Base-by-base conservation (phyloP, 23 tunicate genomes). In the Halocynthia aurantium region DNA sequence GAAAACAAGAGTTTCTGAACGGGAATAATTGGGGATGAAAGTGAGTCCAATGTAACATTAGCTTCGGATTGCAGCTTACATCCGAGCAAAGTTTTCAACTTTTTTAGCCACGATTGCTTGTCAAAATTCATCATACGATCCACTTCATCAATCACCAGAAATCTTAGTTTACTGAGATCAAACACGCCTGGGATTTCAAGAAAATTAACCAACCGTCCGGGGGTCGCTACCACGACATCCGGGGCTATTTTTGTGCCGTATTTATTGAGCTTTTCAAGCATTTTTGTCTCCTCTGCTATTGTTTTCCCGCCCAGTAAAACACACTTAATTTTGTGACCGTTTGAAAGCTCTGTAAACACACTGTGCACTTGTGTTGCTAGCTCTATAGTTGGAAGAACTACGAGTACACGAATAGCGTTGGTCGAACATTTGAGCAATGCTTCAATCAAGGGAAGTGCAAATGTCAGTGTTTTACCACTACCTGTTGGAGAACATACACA, bases 401-500 rank as follows among this genome's bases (percentile, higher is more conserved):
- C 77, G 31, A 90, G n/a, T 6, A 89, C 96, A 15, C 84, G 77
- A 5, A 89, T 84, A 53, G 75, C 96, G 7, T 82, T 61, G 4
- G 55, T 61, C 9, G 55, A 22, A 15, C n/a, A 74, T 7, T 10
- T 20, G 5, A 74, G 64, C 78, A 74, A 5, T 19, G n/a, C 55
- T 19, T 90, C 85, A 10, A 90, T 85, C 62, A 90, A 80, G 17
- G 96, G 89, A 21, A 90, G 52, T 10, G 89, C 96, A 81, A 90
- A 90, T 22, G 89, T 89, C 22, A 90, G 19, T 15, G 96, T 90
- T 57, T 90, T 90, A 71, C 96, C 96, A 76, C 96, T 90, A 0
- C 96, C 96, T 22, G 96, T 90, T 52, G 96, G 87, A 67, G 96
- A 88, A 76, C 96, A 86, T 18, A 84, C 89, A 70, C 96, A 90